Conservation (phyloP, 2,797 vertebrate genomes). For the Echiichthys vipera region DNA sequence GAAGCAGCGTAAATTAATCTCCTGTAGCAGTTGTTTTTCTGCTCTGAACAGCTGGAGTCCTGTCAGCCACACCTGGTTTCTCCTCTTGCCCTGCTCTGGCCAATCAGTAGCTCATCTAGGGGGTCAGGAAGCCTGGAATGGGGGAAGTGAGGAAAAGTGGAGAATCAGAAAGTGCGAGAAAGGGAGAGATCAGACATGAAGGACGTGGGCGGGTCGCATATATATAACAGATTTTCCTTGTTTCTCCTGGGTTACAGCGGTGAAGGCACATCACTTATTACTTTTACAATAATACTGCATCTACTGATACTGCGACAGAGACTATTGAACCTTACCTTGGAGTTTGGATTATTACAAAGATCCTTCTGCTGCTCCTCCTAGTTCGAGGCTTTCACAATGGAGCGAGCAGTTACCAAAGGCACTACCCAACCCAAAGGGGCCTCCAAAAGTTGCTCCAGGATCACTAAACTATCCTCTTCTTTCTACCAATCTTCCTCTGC, state of each 20-base stretch:
- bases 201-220: not conserved
- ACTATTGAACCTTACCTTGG: not conserved
- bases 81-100: slow-evolving; percentile 33
- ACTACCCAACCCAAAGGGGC: not conserved
- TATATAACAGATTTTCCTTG: slow-evolving; percentile 23
- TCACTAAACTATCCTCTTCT: slow-evolving; percentile 9
- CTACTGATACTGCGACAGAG: not conserved
- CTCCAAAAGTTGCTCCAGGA: slow-evolving; percentile 9
- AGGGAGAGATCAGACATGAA: not conserved
- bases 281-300: not conserved
- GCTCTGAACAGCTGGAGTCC: slow-evolving; percentile 68
- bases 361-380: not conserved
- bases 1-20: slow-evolving; percentile 66
- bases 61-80: slow-evolving; percentile 54
- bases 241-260: not conserved
- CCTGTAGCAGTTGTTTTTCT: slow-evolving; percentile 69
- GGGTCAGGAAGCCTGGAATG: slow-evolving; percentile 32
- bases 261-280: not conserved
- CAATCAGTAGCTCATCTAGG: slow-evolving; percentile 62
- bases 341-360: slow-evolving; percentile 8
- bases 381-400: slow-evolving; percentile 54
- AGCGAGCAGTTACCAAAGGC: slow-evolving; percentile 37
- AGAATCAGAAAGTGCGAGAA: slow-evolving; percentile 57
- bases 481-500: slow-evolving; percentile 23
- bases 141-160: slow-evolving; percentile 4